Evolutionary conservation across 2,888 invertebrate species (phyloP).

Genomic region (Lingula anatina): DNA sequence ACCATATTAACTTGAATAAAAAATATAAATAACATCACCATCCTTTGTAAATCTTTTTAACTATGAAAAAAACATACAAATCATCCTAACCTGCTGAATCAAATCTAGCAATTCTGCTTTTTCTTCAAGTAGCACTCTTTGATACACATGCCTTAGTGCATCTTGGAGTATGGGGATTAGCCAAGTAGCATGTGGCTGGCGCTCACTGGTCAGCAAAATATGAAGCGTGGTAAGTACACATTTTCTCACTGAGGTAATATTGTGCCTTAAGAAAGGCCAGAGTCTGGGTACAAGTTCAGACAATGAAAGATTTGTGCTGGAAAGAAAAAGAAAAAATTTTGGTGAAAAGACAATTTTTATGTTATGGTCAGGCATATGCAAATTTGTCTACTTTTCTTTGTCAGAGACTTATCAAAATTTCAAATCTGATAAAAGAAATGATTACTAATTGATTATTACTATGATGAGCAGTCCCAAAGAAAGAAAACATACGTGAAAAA

Average conservation of each 20-base stretch:
- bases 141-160: constrained; percentile 81
- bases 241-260: constrained; percentile 62
- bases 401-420: background rate
- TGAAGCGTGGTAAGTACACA: constrained; percentile 57
- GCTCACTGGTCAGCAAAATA: constrained; percentile 32
- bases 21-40: no score
- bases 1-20: no score
- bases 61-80: no score
- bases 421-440: no score
- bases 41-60: no score
- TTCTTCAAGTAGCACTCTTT: constrained; percentile 65
- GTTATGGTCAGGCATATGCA: background rate
- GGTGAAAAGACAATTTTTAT: background rate
- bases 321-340: constrained; percentile 1
- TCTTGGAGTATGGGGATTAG: constrained; percentile 54
- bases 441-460: no score
- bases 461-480: no score
- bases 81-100: constrained; percentile 12
- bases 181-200: no score
- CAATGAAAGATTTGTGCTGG: constrained; percentile 48
- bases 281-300: constrained; percentile 76
- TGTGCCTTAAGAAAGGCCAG: constrained; percentile 90
- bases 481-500: no score
- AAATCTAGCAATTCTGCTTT: constrained; percentile 22
- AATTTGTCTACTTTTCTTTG: background rate